phyloP scores from a whole-genome alignment of 2,797 vertebrate genomes.

The Chaetodon trifasciatus region DNA sequence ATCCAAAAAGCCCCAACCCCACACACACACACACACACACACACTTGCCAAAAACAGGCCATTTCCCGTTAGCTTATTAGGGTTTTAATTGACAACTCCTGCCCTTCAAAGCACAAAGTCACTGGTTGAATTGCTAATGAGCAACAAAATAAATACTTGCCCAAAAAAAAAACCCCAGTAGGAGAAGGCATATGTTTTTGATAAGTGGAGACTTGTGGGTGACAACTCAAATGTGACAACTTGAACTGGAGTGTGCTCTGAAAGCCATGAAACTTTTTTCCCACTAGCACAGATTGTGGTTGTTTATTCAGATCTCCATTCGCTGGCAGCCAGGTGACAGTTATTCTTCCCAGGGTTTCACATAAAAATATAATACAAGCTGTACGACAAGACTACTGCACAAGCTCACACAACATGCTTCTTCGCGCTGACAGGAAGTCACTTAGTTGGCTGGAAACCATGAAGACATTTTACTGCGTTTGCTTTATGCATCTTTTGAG shows the following conservation, averaged over 20 bases:
- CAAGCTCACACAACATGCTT: background rate
- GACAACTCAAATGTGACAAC: slow-evolving; percentile 48
- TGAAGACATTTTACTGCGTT: slow-evolving; percentile 15
- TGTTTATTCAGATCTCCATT: slow-evolving; percentile 38
- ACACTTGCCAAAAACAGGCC: slow-evolving; percentile 58
- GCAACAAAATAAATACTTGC: slow-evolving; percentile 57
- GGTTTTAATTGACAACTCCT: slow-evolving; percentile 78
- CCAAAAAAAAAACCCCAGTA: slow-evolving; percentile 34
- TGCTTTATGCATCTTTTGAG: slow-evolving; percentile 33
- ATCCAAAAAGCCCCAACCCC: slow-evolving; percentile 54
- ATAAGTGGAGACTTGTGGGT: slow-evolving; percentile 56
- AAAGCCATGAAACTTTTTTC: slow-evolving; percentile 25
- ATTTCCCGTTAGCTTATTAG: slow-evolving; percentile 79
- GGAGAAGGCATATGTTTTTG: slow-evolving; percentile 69
- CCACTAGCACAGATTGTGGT: slow-evolving; percentile 28
- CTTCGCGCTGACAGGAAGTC: slow-evolving; percentile 15
- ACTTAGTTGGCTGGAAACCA: slow-evolving; percentile 34
- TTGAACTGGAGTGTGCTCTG: slow-evolving; percentile 20
- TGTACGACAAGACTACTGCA: slow-evolving; percentile 20
- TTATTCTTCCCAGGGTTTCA: slow-evolving; percentile 16
- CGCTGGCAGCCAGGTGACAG: slow-evolving; percentile 50
- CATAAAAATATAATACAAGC: slow-evolving; percentile 33
- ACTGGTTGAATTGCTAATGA: slow-evolving; percentile 75
- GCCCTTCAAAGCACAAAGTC: slow-evolving; percentile 79
- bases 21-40: slow-evolving; percentile 26